A percentile compares a stretch with the other conserved stretches of the same genome.
Evolutionary conservation across 2,797 vertebrate species (phyloP).

Genomic region (Moxostoma hubbsi): DNA sequence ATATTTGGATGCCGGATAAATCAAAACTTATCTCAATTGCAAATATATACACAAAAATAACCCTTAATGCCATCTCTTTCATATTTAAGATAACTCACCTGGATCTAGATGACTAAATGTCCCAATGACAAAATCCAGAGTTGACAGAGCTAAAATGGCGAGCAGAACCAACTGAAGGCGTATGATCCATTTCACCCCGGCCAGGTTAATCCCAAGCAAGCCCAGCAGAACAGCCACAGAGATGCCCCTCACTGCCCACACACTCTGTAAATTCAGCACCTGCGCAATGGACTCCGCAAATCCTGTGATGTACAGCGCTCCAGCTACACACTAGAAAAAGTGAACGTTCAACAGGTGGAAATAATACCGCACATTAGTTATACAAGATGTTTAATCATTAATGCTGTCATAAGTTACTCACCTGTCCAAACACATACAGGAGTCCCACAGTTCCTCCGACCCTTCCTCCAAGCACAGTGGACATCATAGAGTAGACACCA

Average conservation of each 20-base stretch:
- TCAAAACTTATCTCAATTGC: too few relatives aligned
- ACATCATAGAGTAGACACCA: constrained; percentile 96
- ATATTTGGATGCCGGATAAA: too few relatives aligned
- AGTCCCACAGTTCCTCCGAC: constrained; percentile 90
- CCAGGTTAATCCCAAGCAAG: constrained; percentile 94
- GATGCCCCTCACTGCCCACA: constrained; percentile 89
- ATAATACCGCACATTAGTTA: neutral
- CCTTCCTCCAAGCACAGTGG: constrained; percentile 88
- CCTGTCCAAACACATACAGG: constrained; percentile 97
- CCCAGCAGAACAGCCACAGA: constrained; percentile 86
- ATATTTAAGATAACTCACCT: constrained; percentile 74
- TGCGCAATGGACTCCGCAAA: constrained; percentile 94
- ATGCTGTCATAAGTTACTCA: constrained; percentile 59
- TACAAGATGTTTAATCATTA: neutral
- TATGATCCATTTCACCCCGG: constrained; percentile 96
- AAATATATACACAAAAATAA: neutral
- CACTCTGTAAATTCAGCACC: constrained; percentile 83
- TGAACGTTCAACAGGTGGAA: neutral
- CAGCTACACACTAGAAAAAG: constrained; percentile 88
- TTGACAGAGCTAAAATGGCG: constrained; percentile 89
- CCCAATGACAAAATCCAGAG: constrained; percentile 93
- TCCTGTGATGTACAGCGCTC: constrained; percentile 97
- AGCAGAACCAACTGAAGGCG: constrained; percentile 93
- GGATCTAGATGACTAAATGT: constrained; percentile 94
- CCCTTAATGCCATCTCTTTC: neutral